Percentiles rank a stretch among this genome's conserved stretches.
Evolutionary conservation across 1,140 invertebrate genomes (phyloP).

Genomic region (Drosophila murphyi): DNA sequence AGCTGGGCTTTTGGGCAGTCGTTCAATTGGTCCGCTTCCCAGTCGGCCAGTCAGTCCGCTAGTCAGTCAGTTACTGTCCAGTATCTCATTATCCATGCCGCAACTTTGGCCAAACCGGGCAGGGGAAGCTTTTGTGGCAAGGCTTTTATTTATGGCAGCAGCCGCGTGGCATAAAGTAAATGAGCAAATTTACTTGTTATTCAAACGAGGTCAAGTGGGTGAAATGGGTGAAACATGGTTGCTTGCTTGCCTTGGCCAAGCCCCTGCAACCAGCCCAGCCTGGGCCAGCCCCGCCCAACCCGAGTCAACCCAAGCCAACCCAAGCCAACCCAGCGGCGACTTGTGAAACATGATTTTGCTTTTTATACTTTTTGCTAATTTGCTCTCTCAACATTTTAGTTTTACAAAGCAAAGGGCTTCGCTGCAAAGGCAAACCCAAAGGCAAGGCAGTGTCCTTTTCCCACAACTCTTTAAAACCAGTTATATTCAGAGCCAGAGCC

Average conservation of each 20-base stretch:
- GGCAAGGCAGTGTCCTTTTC: background rate
- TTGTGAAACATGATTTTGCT: conserved; percentile 82
- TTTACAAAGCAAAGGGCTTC: conserved; percentile 56
- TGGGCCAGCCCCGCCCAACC: background rate
- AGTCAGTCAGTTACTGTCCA: conserved; percentile 46
- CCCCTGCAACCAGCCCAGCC: background rate
- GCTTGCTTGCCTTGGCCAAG: conserved; percentile 25
- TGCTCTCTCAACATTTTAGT: conserved; percentile 73
- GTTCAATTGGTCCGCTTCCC: conserved; percentile 9
- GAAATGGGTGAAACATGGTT: conserved; percentile 30
- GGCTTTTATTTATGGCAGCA: conserved; percentile 48
- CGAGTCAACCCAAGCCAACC: background rate
- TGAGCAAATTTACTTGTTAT: conserved; percentile 69
- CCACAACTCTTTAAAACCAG: conserved; percentile 10
- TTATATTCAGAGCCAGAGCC: background rate
- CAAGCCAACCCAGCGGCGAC: conserved; percentile 43
- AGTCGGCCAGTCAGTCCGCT: conserved; percentile 23
- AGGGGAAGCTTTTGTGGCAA: conserved; percentile 28
- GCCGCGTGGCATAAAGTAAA: conserved; percentile 51
- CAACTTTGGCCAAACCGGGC: conserved; percentile 28
- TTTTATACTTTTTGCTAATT: conserved; percentile 79
- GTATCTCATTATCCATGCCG: conserved; percentile 43
- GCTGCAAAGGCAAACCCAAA: background rate
- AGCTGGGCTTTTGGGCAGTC: background rate
- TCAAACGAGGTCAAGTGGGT: conserved; percentile 78